These are phyloP conservation scores for Chelmon rostratus DNA, from an alignment of 2,797 vertebrate genomes.

Conservation along the genomic window DNA sequence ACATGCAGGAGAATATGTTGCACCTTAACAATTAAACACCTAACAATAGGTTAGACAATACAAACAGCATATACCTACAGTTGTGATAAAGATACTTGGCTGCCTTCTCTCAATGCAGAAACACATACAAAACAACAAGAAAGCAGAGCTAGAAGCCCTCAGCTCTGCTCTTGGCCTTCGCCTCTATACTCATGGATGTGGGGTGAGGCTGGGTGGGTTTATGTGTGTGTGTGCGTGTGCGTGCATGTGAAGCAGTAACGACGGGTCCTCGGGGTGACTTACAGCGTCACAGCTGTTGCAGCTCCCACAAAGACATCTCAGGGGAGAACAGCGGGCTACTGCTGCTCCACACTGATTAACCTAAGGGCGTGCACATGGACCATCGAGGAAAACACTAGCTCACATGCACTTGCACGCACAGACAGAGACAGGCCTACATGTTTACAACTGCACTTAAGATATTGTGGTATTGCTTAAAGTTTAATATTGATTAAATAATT, in stretches of 20 bases:
- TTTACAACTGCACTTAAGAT: conserved; percentile 22
- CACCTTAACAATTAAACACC: neutral
- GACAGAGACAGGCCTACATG: conserved; percentile 1
- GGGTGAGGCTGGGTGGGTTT: conserved; percentile 10
- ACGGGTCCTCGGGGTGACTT: conserved; percentile 64
- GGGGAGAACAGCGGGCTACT: conserved; percentile 54
- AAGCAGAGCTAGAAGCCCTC: conserved; percentile 20
- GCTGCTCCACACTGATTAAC: conserved; percentile 59
- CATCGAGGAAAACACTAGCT: conserved; percentile 34
- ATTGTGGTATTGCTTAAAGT: neutral
- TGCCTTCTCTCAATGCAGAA: conserved; percentile 20
- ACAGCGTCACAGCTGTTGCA: conserved; percentile 73
- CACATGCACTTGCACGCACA: conserved; percentile 24
- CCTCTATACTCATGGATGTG: conserved; percentile 15
- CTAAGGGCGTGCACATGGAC: conserved; percentile 7
- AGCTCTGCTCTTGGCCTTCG: conserved; percentile 3
- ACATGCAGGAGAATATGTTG: neutral
- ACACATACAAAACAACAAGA: conserved; percentile 23
- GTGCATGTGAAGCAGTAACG: conserved; percentile 18
- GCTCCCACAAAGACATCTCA: conserved; percentile 71
- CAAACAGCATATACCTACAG: neutral
- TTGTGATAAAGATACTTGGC: conserved; percentile 9
- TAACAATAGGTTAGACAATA: neutral
- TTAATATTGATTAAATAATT: conserved; percentile 40
- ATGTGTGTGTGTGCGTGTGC: conserved; percentile 22